Conservation (phyloP, 2,888 invertebrate genomes). For the Dermolepida albohirtum region DNA sequence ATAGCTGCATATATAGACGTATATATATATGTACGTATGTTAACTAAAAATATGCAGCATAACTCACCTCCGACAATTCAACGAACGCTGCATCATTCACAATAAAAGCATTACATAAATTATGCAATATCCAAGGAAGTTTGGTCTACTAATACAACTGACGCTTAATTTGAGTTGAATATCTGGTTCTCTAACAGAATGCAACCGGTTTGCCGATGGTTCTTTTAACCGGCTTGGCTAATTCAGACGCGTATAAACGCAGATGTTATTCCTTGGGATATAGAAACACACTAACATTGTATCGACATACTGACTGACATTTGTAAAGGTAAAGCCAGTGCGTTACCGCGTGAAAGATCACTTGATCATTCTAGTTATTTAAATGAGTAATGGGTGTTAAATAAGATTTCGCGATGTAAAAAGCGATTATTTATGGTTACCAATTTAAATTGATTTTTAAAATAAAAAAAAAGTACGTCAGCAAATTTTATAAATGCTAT, state of each 20-base stretch:
- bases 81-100: conserved; percentile 12
- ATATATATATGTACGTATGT: too few relatives aligned
- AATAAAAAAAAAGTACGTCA: too few relatives aligned
- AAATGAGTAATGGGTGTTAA: not conserved
- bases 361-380: not conserved
- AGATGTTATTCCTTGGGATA: conserved; percentile 47
- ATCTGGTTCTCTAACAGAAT: conserved; percentile 28
- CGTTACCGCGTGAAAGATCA: conserved; percentile 2
- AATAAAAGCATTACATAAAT: conserved; percentile 24
- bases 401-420: not conserved
- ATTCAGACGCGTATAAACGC: conserved; percentile 40
- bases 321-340: conserved; percentile 42
- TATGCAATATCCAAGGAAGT: conserved; percentile 29
- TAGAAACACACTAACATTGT: conserved; percentile 48
- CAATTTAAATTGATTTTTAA: too few relatives aligned
- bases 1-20: too few relatives aligned
- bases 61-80: not conserved
- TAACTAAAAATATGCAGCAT: too few relatives aligned
- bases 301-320: conserved; percentile 52
- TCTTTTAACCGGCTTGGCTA: conserved; percentile 46
- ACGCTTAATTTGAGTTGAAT: conserved; percentile 35
- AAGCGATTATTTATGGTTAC: too few relatives aligned
- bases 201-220: conserved; percentile 47
- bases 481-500: too few relatives aligned
- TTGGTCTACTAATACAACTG: conserved; percentile 23